Evolutionary conservation across 2,113 vertebrate genomes (phyloP).

Genomic region (Pipa parva): DNA sequence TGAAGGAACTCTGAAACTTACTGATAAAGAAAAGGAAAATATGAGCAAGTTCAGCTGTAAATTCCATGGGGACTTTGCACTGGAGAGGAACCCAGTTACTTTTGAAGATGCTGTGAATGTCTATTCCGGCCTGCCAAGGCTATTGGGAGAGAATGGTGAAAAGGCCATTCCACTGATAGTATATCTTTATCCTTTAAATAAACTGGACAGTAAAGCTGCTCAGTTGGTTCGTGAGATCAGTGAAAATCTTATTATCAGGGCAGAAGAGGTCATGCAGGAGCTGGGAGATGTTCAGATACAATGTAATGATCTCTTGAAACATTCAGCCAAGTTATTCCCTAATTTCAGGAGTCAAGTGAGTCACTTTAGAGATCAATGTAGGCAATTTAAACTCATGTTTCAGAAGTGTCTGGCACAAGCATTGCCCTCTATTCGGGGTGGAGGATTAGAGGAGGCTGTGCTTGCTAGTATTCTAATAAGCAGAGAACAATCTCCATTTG

Average conservation of each 20-base stretch:
- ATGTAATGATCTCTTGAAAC: conserved; percentile 47
- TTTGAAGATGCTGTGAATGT: conserved; percentile 50
- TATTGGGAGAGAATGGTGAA: conserved; percentile 32
- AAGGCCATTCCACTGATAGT: conserved; percentile 54
- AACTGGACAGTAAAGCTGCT: conserved; percentile 49
- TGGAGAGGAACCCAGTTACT: conserved; percentile 34
- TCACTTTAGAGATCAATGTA: conserved; percentile 31
- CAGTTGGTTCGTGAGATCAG: conserved; percentile 48
- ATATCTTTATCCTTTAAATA: conserved; percentile 54
- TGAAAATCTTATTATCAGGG: conserved; percentile 7
- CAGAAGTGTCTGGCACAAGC: conserved; percentile 8
- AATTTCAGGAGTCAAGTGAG: conserved; percentile 43
- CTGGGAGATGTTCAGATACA: conserved; percentile 38
- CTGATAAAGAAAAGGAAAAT: background rate
- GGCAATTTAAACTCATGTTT: background rate
- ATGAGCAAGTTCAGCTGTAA: conserved; percentile 49
- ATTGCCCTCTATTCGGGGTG: conserved; percentile 49
- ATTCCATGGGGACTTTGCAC: conserved; percentile 52
- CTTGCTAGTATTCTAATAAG: conserved; percentile 29
- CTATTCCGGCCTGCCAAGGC: conserved; percentile 47
- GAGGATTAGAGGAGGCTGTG: conserved; percentile 26
- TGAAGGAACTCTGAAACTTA: conserved; percentile 26
- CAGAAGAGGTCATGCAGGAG: conserved; percentile 41
- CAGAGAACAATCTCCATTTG: conserved; percentile 42
- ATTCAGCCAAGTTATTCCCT: conserved; percentile 40